phyloP scores from a whole-genome alignment of 2,888 invertebrate genomes.

The Ophioninae sp. region DNA sequence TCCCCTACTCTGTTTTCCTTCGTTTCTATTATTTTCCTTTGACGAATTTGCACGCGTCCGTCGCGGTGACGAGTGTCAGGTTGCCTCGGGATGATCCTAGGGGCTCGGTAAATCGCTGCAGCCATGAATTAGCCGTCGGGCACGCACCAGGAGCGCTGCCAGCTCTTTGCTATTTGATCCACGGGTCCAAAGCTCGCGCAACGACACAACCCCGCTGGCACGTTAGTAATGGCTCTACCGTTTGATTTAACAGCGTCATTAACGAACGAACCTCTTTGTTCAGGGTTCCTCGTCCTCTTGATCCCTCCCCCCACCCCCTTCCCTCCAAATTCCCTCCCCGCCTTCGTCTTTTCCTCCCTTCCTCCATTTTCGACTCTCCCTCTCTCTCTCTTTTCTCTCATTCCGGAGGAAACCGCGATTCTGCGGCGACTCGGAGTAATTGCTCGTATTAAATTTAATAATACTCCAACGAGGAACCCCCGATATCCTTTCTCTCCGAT shows the following conservation, averaged over 20 bases:
- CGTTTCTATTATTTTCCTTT: slow-evolving; percentile 4
- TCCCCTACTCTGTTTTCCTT: not conserved
- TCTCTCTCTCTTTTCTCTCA: slow-evolving; percentile 17
- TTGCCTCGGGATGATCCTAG: slow-evolving; percentile 17
- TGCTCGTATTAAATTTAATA: slow-evolving; percentile 74
- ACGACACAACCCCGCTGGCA: slow-evolving; percentile 17
- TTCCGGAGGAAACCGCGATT: slow-evolving; percentile 43
- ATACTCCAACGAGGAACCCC: slow-evolving; percentile 57
- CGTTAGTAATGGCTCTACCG: slow-evolving; percentile 71
- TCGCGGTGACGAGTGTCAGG: not conserved
- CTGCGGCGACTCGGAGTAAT: slow-evolving; percentile 68
- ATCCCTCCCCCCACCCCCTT: slow-evolving; percentile 9
- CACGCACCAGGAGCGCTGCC: slow-evolving; percentile 9
- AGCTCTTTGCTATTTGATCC: slow-evolving; percentile 67
- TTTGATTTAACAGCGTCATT: slow-evolving; percentile 74
- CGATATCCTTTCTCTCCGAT: slow-evolving; percentile 14
- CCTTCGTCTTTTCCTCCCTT: too few species aligned
- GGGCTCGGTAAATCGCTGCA: not conserved
- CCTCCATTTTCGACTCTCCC: not conserved
- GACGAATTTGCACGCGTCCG: not conserved
- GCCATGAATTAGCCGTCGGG: slow-evolving; percentile 43
- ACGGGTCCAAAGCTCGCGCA: slow-evolving; percentile 57
- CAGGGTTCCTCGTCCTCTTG: slow-evolving; percentile 40
- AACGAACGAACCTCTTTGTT: slow-evolving; percentile 55
- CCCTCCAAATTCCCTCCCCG: not conserved